A percentile compares a stretch with the other conserved stretches of the same genome.
phyloP scores from a whole-genome alignment of 1,140 invertebrate genomes.

The Steinernema feltiae region DNA sequence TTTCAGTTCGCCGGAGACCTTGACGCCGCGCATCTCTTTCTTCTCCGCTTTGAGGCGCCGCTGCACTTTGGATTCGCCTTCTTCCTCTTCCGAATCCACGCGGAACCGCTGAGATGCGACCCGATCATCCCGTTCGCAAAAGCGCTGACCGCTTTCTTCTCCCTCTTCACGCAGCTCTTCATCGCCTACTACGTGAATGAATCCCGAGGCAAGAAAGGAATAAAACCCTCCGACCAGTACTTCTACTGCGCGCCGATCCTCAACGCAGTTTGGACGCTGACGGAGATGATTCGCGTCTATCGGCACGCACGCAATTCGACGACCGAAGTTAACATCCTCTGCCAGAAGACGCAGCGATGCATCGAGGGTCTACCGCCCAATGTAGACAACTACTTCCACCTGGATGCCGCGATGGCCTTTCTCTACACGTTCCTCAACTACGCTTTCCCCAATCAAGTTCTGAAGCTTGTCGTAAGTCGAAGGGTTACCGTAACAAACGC shows the following conservation, averaged over 20 bases:
- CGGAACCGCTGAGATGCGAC: slow-evolving; percentile 4
- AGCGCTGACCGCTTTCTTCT: slow-evolving; percentile 25
- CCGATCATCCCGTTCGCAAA: slow-evolving; percentile 30
- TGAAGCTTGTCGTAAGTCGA: slow-evolving; percentile 35
- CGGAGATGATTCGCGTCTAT: slow-evolving; percentile 25
- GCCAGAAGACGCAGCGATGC: slow-evolving; percentile 30
- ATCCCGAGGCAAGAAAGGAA: slow-evolving; percentile 25
- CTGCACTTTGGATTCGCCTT: slow-evolving; percentile 30
- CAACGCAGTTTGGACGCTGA: slow-evolving; percentile 20
- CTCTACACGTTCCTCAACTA: slow-evolving; percentile 31
- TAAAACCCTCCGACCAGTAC: slow-evolving; percentile 32
- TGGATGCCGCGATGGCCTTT: slow-evolving; percentile 28
- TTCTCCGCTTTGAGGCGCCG: slow-evolving; percentile 23
- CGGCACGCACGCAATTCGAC: slow-evolving; percentile 13
- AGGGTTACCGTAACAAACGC: not conserved
- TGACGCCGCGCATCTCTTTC: slow-evolving; percentile 24
- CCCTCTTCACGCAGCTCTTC: slow-evolving; percentile 34
- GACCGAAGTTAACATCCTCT: slow-evolving; percentile 26
- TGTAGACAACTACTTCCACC: slow-evolving; percentile 30
- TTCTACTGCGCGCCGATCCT: slow-evolving; percentile 26
- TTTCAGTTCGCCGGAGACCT: slow-evolving; percentile 32
- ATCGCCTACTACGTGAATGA: slow-evolving; percentile 27
- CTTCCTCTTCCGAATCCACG: slow-evolving; percentile 26
- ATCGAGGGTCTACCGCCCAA: slow-evolving; percentile 29
- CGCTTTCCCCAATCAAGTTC: slow-evolving; percentile 36